Evolutionary conservation across 2,113 vertebrate genomes (phyloP), one percentile per base, ranked within the genome.

Genomic region (Eptesicus fuscus): DNA sequence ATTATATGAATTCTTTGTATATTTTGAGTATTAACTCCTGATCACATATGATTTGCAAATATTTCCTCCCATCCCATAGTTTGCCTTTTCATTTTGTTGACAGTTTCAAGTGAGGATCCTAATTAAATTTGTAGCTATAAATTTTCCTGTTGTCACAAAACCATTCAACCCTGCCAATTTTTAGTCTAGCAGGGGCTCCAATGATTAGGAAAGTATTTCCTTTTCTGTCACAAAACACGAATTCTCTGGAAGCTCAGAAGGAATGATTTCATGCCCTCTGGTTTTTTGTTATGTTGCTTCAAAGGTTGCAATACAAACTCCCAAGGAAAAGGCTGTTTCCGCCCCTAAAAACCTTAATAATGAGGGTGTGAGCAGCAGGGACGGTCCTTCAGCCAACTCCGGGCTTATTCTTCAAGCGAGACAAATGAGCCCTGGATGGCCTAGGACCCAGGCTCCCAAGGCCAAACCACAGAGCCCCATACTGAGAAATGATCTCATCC

Each of bases 181-280:
- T 78, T 83, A 83, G 83, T 47, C 47, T 86, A 86, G 40, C 22
- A 70, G 77, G 47, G 51, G 10, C 23, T 77, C 79, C 28, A 37
- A 69, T 77, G 23, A 91, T 78, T 82, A 67, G n/a, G 30, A 44
- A 83, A 84, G 40, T 18, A 11, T 94, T 90, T 89, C 49, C 73
- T 85, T 53, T 90, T 65, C 37, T 67, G 30, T 83, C 37, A 30
- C 11, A 82, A 44, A 77, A 73, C n/a, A n/a, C 12, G 30, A 86
- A 67, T 76, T 78, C 76, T 30, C 49, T 30, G n/a, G 49, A 82
- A 83, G 28, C 88, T 74, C 4, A n/a, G 37, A 77, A 77, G 71
- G 25, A 82, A 10, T 32, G 47, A 51, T 44, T 78, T 91, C 69
- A 85, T 20, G 11, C 9, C 16, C 53, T 83, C 9, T 83, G 56